Conservation (phyloP, 2,113 vertebrate species). For the Amblyornis subalaris region DNA sequence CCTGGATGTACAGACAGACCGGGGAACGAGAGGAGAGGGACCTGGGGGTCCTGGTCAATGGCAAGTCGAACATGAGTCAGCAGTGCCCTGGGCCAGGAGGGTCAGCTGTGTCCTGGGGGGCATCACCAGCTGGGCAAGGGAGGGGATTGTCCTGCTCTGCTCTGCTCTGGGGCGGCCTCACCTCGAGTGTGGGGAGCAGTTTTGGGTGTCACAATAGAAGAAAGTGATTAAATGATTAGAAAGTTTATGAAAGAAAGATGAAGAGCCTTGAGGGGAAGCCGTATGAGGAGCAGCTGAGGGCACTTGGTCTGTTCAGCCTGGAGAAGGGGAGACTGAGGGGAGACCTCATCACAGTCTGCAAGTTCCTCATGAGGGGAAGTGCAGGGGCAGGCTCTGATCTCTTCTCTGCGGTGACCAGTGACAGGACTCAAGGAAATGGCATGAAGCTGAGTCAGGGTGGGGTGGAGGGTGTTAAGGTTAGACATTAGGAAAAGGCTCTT, state of each 20-base stretch:
- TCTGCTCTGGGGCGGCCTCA: fast-evolving
- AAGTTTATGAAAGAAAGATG: neutral
- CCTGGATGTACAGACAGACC: neutral
- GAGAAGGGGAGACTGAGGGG: neutral
- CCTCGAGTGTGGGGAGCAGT: fast-evolving
- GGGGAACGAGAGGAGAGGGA: neutral
- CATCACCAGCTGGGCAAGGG: fast-evolving
- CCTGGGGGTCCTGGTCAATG: fast-evolving
- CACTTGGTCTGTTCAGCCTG: neutral
- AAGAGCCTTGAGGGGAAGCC: neutral
- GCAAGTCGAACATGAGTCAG: neutral
- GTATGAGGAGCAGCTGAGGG: fast-evolving
- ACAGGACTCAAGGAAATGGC: neutral
- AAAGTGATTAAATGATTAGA: neutral
- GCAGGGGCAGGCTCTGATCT: neutral
- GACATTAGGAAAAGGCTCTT: neutral
- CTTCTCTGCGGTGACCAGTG: neutral
- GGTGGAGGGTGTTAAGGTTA: neutral
- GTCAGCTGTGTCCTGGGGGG: fast-evolving
- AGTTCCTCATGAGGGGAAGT: neutral
- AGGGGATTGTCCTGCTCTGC: fast-evolving
- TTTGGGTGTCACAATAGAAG: neutral
- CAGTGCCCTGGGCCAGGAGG: neutral
- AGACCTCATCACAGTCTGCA: neutral
- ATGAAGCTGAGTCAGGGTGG: neutral